Evolutionary conservation across 1,140 invertebrate species (phyloP), one percentile per base, ranked within the genome.

Genomic region (Ostrea denselamellosa): DNA sequence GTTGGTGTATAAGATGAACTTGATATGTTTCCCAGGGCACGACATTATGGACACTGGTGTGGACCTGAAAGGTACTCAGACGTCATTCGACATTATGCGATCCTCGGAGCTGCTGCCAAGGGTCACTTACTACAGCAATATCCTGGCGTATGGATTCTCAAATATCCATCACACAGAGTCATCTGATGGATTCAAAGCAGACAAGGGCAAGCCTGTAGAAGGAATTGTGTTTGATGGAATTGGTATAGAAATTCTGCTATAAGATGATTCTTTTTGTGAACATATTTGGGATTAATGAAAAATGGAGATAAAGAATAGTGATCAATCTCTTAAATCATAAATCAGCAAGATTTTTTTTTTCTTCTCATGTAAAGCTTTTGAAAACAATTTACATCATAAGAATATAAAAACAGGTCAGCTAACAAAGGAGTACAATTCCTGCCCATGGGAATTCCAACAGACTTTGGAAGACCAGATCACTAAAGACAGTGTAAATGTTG

Each of bases 191-290:
- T 86, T 91, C 44, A 62, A 82, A 10, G 28, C 88, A 17, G 89
- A 90, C 83, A 81, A 87, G 28, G 25, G 28, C 8, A 68, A 51
- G 7, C 90, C 90, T n/a, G 25, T n/a, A 10, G 14, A 87, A 25
- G 90, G 90, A 81, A 87, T 86, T 8, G 89, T 91, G 25, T 88
- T 88, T 87, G 90, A 91, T 88, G 90, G 90, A 53, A 86, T 77
- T 51, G 89, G 90, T 91, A 83, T 58, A 56, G 53, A 84, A 17
- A 82, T 22, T 25, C 25, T 77, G 22, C 34, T 22, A 22, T 3
- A 34, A 77, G 22, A 0, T 34, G 22, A 28, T 22, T 17, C 25
- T 77, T 22, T 34, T 77, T 77, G 5, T 44, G 34, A 44, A 44
- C 34, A 44, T 44, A 44, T 44, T 44, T 44, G 34, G 34, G 5